phyloP scores from a whole-genome alignment of 2,113 vertebrate species.

The human (Homo sapiens) region DNA sequence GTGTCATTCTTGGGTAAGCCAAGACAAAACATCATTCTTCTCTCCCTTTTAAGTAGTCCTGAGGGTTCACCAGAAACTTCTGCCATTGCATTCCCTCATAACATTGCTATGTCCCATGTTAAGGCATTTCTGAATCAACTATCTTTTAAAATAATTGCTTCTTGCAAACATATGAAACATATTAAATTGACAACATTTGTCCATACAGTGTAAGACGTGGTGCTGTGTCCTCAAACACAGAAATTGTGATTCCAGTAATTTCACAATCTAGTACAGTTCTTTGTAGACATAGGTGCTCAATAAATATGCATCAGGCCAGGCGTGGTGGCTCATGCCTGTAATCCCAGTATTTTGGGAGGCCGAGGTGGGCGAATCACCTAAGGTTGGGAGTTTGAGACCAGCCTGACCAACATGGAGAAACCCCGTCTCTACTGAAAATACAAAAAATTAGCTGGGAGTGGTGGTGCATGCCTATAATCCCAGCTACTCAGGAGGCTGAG shows the following conservation, averaged over 20 bases:
- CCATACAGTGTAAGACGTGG: too few relatives aligned
- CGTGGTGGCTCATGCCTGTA: too few relatives aligned
- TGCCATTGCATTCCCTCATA: background rate
- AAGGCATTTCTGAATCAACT: background rate
- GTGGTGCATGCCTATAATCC: too few relatives aligned
- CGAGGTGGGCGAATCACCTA: too few relatives aligned
- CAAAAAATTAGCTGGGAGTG: too few relatives aligned
- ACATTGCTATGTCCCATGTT: background rate
- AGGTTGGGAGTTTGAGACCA: too few relatives aligned
- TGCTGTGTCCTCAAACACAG: background rate
- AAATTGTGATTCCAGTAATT: background rate
- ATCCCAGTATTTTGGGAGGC: too few relatives aligned
- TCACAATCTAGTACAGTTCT: background rate
- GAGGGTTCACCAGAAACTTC: background rate
- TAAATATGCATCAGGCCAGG: background rate
- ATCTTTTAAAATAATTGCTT: conserved; percentile 37
- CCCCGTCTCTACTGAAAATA: too few relatives aligned
- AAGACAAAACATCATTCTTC: background rate
- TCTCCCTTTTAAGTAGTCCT: background rate
- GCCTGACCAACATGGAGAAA: too few relatives aligned
- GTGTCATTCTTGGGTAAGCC: background rate
- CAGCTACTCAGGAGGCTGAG: too few relatives aligned
- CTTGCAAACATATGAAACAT: background rate
- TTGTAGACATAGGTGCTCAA: background rate
- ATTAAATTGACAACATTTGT: background rate